Evolutionary conservation across 2,888 invertebrate genomes (phyloP).

Genomic region (Pandemis heparana): DNA sequence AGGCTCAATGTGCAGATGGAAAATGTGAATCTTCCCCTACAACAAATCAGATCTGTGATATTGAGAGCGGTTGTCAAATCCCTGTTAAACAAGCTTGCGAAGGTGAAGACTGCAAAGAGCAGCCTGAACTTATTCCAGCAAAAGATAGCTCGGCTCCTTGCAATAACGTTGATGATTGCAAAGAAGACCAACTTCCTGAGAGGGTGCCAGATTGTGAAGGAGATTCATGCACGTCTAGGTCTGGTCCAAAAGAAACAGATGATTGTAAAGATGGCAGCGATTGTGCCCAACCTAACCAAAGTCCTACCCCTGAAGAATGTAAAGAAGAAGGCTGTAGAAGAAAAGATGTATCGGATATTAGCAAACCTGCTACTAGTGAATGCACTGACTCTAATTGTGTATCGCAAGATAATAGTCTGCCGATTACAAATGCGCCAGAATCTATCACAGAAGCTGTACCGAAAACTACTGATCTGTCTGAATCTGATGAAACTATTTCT

Average conservation of each 20-base stretch:
- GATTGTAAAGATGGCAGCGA: slow-evolving; percentile 53
- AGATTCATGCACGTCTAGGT: slow-evolving; percentile 40
- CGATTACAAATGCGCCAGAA: slow-evolving; percentile 18
- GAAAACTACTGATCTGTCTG: slow-evolving; percentile 11
- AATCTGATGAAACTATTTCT: slow-evolving; percentile 23
- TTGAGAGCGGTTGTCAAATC: slow-evolving; percentile 44
- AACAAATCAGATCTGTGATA: slow-evolving; percentile 46
- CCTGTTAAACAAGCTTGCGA: slow-evolving; percentile 53
- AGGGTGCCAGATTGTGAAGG: slow-evolving; percentile 50
- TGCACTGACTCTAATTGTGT: slow-evolving; percentile 59
- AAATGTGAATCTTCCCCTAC: slow-evolving; percentile 50
- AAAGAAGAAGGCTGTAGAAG: slow-evolving; percentile 63
- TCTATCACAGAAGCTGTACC: slow-evolving; percentile 16
- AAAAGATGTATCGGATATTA: slow-evolving; percentile 54
- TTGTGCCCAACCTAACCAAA: slow-evolving; percentile 50
- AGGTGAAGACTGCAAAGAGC: slow-evolving; percentile 52
- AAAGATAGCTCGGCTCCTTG: slow-evolving; percentile 48
- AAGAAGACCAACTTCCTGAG: slow-evolving; percentile 39
- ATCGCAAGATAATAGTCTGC: slow-evolving; percentile 40
- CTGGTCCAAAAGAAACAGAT: slow-evolving; percentile 30
- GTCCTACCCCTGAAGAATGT: slow-evolving; percentile 55
- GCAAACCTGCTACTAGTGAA: slow-evolving; percentile 51
- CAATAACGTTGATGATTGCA: slow-evolving; percentile 49
- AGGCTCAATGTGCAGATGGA: slow-evolving; percentile 51
- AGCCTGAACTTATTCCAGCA: slow-evolving; percentile 44